These are phyloP conservation scores for Sitobion miscanthi DNA, from an alignment of 1,140 invertebrate genomes.

Conservation along the genomic window DNA sequence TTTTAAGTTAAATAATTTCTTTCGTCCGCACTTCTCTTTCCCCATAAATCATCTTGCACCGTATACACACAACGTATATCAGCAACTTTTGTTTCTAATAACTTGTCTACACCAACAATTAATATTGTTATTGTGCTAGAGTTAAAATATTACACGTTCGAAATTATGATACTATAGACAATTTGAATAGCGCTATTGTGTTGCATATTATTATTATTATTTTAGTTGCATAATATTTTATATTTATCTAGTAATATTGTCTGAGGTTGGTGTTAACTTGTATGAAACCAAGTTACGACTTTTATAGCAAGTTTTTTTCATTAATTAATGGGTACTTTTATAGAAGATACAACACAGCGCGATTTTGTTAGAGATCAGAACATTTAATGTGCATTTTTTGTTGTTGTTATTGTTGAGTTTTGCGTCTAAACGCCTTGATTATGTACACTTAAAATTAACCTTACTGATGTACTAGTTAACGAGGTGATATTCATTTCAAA, in stretches of 20 bases:
- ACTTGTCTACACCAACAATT: background rate
- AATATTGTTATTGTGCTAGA: background rate
- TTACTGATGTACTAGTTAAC: background rate
- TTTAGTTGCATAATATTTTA: no score
- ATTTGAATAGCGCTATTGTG: background rate
- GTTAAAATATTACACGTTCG: background rate
- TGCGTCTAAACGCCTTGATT: background rate
- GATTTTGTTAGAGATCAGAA: background rate
- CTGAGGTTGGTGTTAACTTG: background rate
- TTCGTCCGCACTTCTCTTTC: constrained; percentile 9
- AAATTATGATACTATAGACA: background rate
- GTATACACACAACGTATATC: background rate
- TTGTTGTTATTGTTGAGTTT: background rate
- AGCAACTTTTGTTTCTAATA: background rate
- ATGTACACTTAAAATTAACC: constrained; percentile 11
- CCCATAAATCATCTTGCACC: background rate
- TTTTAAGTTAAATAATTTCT: constrained; percentile 50
- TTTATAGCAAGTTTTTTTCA: background rate
- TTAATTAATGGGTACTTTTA: background rate
- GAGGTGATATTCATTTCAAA: background rate
- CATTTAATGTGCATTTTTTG: background rate
- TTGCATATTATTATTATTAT: background rate
- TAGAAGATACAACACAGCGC: background rate
- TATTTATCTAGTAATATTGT: background rate
- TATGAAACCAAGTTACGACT: background rate